phyloP scores from a whole-genome alignment of 2,113 vertebrate genomes.

The Chaetodon trifascialis region DNA sequence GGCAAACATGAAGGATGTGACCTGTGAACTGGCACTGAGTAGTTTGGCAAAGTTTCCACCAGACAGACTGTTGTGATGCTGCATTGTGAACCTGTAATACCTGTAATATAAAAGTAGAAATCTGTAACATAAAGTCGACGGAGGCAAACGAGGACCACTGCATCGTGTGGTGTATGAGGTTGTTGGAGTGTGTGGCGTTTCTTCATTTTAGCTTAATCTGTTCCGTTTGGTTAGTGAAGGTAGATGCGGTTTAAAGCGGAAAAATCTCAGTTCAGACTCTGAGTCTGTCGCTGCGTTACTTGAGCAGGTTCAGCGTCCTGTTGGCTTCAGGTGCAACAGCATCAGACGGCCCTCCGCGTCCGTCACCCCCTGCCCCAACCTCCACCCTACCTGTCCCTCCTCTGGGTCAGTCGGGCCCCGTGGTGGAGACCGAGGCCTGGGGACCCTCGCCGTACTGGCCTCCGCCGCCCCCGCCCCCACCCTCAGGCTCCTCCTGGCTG shows the following conservation, averaged over 20 bases:
- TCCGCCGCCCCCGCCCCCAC: slow-evolving; percentile 51
- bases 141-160: slow-evolving; percentile 61
- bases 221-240: slow-evolving; percentile 82
- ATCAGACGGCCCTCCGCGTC: not conserved
- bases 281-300: slow-evolving; percentile 46
- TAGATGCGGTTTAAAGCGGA: slow-evolving; percentile 87
- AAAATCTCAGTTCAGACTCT: slow-evolving; percentile 74
- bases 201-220: slow-evolving; percentile 80
- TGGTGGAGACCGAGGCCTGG: slow-evolving; percentile 95
- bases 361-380: not conserved
- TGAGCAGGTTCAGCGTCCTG: slow-evolving; percentile 34
- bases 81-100: slow-evolving; percentile 73
- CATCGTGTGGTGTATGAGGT: slow-evolving; percentile 78
- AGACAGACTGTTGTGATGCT: slow-evolving; percentile 65
- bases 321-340: slow-evolving; percentile 27
- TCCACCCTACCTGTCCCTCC: not conserved
- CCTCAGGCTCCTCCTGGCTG: slow-evolving; percentile 89
- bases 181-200: slow-evolving; percentile 82
- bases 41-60: slow-evolving; percentile 79
- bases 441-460: slow-evolving; percentile 84
- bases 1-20: slow-evolving; percentile 74
- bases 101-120: slow-evolving; percentile 81
- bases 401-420: slow-evolving; percentile 91
- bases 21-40: slow-evolving; percentile 76
- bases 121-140: slow-evolving; percentile 66